phyloP scores from a whole-genome alignment of 1,140 invertebrate genomes.

The Delia radicum region DNA sequence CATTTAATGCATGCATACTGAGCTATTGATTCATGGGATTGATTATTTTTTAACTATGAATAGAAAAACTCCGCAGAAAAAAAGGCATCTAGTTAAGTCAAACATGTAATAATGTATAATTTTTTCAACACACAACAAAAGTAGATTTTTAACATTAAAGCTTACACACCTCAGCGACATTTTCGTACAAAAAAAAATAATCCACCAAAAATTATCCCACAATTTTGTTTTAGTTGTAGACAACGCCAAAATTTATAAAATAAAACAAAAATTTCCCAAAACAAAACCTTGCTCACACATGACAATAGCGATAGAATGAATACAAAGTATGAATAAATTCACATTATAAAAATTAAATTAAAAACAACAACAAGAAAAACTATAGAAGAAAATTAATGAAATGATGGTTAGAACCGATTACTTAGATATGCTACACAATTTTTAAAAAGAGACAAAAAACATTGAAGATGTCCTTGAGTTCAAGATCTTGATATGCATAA shows the following conservation, averaged over 20 bases:
- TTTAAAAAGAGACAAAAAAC: too few species aligned
- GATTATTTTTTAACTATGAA: not conserved
- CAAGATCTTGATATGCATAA: too few species aligned
- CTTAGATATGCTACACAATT: too few species aligned
- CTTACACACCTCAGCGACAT: conserved; percentile 3
- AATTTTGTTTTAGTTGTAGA: not conserved
- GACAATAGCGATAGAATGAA: conserved; percentile 18
- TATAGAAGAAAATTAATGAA: not conserved
- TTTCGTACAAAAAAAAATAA: not conserved
- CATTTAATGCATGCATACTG: not conserved
- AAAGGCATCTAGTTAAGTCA: conserved; percentile 1
- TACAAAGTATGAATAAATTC: conserved; percentile 14
- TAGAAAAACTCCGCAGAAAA: not conserved
- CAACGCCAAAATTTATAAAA: not conserved
- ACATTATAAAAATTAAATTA: conserved; percentile 1
- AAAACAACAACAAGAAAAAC: not conserved
- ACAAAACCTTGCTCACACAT: conserved; percentile 9
- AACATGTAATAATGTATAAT: not conserved
- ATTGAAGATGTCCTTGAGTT: too few species aligned
- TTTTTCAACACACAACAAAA: not conserved
- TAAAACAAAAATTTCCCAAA: not conserved
- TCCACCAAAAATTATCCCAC: not conserved
- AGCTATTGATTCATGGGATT: conserved; percentile 1
- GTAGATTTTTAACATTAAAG: not conserved
- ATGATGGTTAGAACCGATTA: too few species aligned